A percentile compares a stretch with the other conserved stretches of the same genome.
These are phyloP conservation scores for Coleophora flavipennella DNA, from an alignment of 2,888 invertebrate species.

Conservation along the genomic window DNA sequence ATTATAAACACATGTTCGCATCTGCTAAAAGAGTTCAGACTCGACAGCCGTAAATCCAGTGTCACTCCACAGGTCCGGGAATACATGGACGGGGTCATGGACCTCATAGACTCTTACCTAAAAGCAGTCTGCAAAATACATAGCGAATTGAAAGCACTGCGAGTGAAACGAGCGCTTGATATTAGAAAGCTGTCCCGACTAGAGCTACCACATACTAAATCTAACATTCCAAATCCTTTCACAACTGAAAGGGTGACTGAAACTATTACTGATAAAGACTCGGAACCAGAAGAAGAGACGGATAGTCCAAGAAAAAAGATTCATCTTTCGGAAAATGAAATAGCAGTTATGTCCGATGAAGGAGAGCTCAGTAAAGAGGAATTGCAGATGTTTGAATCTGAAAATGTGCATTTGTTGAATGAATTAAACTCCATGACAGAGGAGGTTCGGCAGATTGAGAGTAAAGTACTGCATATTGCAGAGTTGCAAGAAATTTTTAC, in stretches of 20 bases:
- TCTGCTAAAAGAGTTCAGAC: constrained; percentile 81
- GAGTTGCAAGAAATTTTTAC: constrained; percentile 96
- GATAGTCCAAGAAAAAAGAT: constrained; percentile 40
- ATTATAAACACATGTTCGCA: constrained; percentile 87
- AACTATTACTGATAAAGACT: constrained; percentile 18
- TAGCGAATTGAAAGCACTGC: constrained; percentile 88
- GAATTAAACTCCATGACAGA: constrained; percentile 91
- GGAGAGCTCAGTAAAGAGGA: constrained; percentile 87
- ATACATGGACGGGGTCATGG: constrained; percentile 83
- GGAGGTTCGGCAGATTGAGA: constrained; percentile 91
- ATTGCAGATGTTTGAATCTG: constrained; percentile 92
- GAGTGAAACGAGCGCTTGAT: constrained; percentile 89
- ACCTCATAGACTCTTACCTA: constrained; percentile 84
- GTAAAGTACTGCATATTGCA: constrained; percentile 95
- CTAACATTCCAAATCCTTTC: constrained; percentile 46
- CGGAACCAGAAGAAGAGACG: constrained; percentile 30
- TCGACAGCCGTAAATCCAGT: constrained; percentile 70
- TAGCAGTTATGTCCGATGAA: constrained; percentile 69
- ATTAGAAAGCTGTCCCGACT: constrained; percentile 84
- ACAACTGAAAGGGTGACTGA: constrained; percentile 31
- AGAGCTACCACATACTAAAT: constrained; percentile 53
- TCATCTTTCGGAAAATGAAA: constrained; percentile 56
- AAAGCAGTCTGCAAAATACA: constrained; percentile 90
- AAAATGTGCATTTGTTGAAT: constrained; percentile 89
- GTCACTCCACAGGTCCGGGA: constrained; percentile 79